Evolutionary conservation across 2,113 vertebrate genomes (phyloP).

Genomic region (Glaucomys volans): DNA sequence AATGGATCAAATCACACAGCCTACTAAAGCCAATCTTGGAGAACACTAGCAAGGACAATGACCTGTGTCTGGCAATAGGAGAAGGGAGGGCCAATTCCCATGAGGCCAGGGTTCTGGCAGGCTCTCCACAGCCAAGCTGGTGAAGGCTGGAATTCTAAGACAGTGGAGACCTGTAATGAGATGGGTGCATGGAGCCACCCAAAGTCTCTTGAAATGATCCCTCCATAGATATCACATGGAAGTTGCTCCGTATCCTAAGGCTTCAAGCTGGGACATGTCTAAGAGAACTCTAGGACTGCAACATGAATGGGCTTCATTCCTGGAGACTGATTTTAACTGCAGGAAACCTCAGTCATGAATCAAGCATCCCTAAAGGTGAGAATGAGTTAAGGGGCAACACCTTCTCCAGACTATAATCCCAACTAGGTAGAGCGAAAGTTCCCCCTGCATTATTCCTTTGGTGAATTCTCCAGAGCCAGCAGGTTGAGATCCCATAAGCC

Average conservation of each 20-base stretch:
- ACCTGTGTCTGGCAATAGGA: not conserved
- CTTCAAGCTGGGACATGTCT: not conserved
- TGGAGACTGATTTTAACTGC: not conserved
- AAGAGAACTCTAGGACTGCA: not conserved
- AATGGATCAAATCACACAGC: not conserved
- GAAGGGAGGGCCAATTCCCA: not conserved
- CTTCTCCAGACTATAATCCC: not conserved
- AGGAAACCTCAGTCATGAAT: not conserved
- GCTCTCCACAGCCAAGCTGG: accelerated
- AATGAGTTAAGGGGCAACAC: not conserved
- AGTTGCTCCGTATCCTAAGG: not conserved
- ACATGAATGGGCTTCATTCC: not conserved
- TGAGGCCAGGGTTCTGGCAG: not conserved
- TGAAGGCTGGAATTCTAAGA: not conserved
- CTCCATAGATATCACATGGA: not conserved
- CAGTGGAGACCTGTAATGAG: accelerated
- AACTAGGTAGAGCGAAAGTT: accelerated
- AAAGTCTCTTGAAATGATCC: not conserved
- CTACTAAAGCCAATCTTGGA: not conserved
- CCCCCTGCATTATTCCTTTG: not conserved
- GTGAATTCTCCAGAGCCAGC: not conserved
- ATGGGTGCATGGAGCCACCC: not conserved
- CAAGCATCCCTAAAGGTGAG: not conserved
- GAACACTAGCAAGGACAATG: not conserved
- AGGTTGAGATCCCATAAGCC: no score